phyloP scores from a whole-genome alignment of 2,888 invertebrate genomes.

The Pandemis corylana region DNA sequence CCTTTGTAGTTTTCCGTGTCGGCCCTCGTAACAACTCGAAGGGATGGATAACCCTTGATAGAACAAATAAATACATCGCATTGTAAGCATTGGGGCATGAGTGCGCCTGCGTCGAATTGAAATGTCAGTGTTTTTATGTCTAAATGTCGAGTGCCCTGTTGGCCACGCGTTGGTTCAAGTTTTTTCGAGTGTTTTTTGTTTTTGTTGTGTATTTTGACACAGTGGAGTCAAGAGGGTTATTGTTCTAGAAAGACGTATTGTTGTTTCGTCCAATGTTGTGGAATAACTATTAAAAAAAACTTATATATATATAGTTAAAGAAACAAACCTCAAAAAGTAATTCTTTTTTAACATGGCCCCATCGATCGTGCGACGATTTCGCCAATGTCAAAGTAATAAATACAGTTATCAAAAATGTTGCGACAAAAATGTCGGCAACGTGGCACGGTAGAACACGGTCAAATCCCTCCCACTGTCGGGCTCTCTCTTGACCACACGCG shows the following conservation, averaged over 20 bases:
- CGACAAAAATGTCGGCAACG: too few species aligned
- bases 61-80: constrained; percentile 45
- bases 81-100: constrained; percentile 14
- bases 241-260: neutral
- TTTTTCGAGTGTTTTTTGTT: constrained; percentile 11
- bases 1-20: neutral
- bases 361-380: too few species aligned
- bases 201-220: constrained; percentile 16
- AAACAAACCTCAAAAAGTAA: too few species aligned
- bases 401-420: too few species aligned
- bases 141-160: constrained; percentile 27
- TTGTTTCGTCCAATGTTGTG: neutral
- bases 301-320: too few species aligned
- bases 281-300: too few species aligned
- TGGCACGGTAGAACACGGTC: too few species aligned
- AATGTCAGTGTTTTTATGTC: constrained; percentile 23
- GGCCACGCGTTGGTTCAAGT: constrained; percentile 19
- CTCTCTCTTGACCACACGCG: too few species aligned
- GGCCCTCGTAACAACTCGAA: constrained; percentile 5
- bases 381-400: too few species aligned
- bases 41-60: constrained; percentile 46
- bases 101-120: constrained; percentile 19
- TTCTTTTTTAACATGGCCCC: too few species aligned
- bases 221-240: constrained; percentile 10
- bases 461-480: too few species aligned